Evolutionary conservation across 2,888 invertebrate genomes (phyloP), one percentile per base, ranked within the genome.

Genomic region (Alcis repandata): DNA sequence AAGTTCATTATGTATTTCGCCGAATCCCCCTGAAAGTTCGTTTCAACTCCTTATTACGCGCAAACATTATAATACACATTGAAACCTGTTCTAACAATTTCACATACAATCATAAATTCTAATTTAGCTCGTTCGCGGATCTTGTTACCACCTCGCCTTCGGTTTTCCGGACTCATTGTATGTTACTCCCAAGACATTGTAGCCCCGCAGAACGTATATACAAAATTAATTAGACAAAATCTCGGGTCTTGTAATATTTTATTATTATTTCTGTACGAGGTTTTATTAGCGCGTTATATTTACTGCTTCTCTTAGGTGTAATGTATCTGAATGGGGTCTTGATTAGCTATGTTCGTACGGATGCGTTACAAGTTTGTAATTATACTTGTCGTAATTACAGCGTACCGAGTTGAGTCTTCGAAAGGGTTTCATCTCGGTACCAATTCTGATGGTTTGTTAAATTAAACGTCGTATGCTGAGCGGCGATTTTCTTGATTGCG

Each of bases 171-270:
- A 85, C 86, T 89, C 88, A 89, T 90, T 92, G 92, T 92, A 80
- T 87, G 89, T 86, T 86, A 84, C 88, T 91, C 92, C 91, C 93
- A 88, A 92, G 92, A 91, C 92, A 87, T 88, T 83, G 87, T 84
- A 86, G 84, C 90, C 90, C 90, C 83, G 83, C 82, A 84, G 78
- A 85, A 86, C 87, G 84, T 83, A 90, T 89, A 91, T 89, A 91
- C 89, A 89, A 93, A 92, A 93, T 93, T 93, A 93, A 93, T 93
- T 93, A 93, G 90, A 89, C 89, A 86, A 92, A 91, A 90, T 90
- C 90, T 89, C 82, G 84, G 82, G 85, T 88, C 91, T 87, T 87
- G 89, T 91, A 89, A 92, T 92, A 91, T 92, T 92, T 92, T 92
- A 92, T 90, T 92, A 93, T 91, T 91, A 92, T 90, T 91, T 91